Percentiles rank a stretch among this genome's conserved stretches.
Conservation (phyloP, 1,140 invertebrate species). For the Pissodes strobi region DNA sequence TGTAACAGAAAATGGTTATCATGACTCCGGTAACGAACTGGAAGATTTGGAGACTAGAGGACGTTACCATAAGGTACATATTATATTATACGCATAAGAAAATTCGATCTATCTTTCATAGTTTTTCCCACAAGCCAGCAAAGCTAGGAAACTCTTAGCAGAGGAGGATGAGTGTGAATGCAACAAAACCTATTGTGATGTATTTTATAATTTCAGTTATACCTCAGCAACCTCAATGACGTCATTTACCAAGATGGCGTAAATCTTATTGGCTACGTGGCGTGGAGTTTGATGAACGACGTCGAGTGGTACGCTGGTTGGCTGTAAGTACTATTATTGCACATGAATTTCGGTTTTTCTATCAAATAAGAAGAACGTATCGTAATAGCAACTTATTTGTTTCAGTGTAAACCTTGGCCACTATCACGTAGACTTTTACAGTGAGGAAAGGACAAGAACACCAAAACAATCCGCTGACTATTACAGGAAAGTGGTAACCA, state of each 20-base stretch:
- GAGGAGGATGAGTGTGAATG: too few relatives aligned
- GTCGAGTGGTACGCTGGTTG: conserved; percentile 77
- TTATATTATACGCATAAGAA: not conserved
- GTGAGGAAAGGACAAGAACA: conserved; percentile 57
- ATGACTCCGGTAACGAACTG: conserved; percentile 33
- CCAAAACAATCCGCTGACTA: conserved; percentile 59
- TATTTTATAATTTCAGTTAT: too few relatives aligned
- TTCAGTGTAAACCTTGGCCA: conserved; percentile 62
- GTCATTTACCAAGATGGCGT: conserved; percentile 63
- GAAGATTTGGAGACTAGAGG: conserved; percentile 35
- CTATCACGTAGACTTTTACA: conserved; percentile 62
- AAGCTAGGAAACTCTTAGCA: too few relatives aligned
- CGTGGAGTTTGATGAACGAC: too few relatives aligned
- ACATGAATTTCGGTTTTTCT: too few relatives aligned
- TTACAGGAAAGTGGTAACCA: conserved; percentile 50
- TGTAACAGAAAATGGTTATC: too few relatives aligned
- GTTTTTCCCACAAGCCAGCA: too few relatives aligned
- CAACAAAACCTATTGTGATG: too few relatives aligned
- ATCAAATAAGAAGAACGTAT: not conserved
- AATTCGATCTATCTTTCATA: not conserved
- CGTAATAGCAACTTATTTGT: too few relatives aligned
- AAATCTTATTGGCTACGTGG: too few relatives aligned
- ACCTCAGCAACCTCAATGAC: too few relatives aligned
- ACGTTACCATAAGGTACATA: conserved; percentile 40
- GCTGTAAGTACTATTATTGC: conserved; percentile 64